Evolutionary conservation across 2,113 vertebrate species (phyloP).

Genomic region (Ivindomyrus marchei): DNA sequence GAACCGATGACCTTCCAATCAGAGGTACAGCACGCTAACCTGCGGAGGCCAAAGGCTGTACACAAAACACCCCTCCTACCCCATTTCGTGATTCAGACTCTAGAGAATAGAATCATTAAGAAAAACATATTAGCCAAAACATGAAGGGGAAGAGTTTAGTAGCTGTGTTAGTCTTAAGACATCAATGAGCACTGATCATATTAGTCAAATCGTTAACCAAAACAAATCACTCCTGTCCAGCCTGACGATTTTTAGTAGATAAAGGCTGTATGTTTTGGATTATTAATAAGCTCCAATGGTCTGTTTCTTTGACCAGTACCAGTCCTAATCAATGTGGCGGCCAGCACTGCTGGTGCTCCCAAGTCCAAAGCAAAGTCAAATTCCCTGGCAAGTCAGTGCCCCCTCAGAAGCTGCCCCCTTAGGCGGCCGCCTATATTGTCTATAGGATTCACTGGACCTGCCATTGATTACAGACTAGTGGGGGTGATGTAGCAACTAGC

Average conservation of each 20-base stretch:
- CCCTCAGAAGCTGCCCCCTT: background rate
- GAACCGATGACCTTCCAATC: background rate
- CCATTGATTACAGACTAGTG: background rate
- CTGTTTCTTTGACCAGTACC: too few species aligned
- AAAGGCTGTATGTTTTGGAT: too few species aligned
- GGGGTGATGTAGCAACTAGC: background rate
- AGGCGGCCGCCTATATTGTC: background rate
- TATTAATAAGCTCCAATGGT: too few species aligned
- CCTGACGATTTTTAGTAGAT: too few species aligned
- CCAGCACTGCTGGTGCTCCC: too few species aligned
- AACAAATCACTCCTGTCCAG: too few species aligned
- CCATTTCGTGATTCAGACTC: background rate
- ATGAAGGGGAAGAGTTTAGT: conserved; percentile 31
- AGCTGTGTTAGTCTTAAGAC: conserved; percentile 28
- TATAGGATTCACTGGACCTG: background rate
- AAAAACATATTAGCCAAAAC: conserved; percentile 18
- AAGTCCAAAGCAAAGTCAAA: background rate
- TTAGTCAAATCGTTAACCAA: background rate
- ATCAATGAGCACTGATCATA: conserved; percentile 35
- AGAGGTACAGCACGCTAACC: background rate
- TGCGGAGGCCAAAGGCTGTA: background rate
- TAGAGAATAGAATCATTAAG: background rate
- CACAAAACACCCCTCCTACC: background rate
- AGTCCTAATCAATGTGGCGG: too few species aligned
- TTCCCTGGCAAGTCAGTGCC: background rate